Conservation (phyloP, 1,140 invertebrate genomes). For the Pseudachorutes palmiensis region DNA sequence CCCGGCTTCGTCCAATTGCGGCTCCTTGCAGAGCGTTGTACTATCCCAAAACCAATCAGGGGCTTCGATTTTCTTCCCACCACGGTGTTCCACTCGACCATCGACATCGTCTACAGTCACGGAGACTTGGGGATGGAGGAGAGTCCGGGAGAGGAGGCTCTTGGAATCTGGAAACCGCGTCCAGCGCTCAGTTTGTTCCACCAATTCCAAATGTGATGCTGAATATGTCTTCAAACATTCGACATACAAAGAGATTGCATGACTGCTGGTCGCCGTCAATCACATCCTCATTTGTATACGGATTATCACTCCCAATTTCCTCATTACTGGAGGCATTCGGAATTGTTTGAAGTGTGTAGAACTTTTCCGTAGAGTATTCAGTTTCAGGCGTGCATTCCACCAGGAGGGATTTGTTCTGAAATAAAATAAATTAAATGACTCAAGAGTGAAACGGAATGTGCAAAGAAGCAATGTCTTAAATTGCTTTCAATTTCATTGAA, state of each 20-base stretch:
- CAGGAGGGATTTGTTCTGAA: slow-evolving; percentile 62
- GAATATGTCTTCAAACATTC: slow-evolving; percentile 80
- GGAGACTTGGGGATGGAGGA: neutral
- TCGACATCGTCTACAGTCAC: no score
- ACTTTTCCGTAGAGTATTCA: slow-evolving; percentile 87
- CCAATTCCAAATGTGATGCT: slow-evolving; percentile 42
- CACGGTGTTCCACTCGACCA: neutral
- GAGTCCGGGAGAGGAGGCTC: neutral
- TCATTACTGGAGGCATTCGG: slow-evolving; percentile 30
- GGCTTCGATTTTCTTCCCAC: slow-evolving; percentile 4
- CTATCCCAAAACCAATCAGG: slow-evolving; percentile 35
- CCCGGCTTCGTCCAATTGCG: slow-evolving; percentile 35
- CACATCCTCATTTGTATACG: neutral
- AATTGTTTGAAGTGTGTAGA: slow-evolving; percentile 47
- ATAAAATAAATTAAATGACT: slow-evolving; percentile 17
- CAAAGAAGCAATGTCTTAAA: no score
- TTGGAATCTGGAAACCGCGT: neutral
- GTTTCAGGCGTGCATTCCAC: slow-evolving; percentile 81
- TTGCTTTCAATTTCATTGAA: no score
- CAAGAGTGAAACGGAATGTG: no score
- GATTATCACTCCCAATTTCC: neutral
- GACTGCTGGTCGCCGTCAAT: slow-evolving; percentile 40
- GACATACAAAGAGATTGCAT: slow-evolving; percentile 65
- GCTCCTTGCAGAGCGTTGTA: slow-evolving; percentile 25
- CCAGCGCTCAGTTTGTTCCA: neutral